Base-by-base conservation (phyloP, 1,140 invertebrate genomes). In the Bombus impatiens region DNA sequence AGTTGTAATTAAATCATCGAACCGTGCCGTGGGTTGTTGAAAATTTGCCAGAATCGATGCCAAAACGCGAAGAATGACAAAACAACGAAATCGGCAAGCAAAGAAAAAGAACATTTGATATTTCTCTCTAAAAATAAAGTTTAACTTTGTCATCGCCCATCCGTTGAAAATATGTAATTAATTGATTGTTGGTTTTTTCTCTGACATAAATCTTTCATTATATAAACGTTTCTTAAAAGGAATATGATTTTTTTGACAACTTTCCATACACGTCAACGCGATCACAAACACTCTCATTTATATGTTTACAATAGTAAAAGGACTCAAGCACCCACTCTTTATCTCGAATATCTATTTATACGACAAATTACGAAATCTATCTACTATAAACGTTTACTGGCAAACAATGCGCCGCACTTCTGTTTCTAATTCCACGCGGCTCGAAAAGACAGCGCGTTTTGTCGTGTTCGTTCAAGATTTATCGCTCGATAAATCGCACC, bases 401-500 rank as follows among this genome's bases (percentile, higher is more conserved):
- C 67, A 37, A 40, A 68, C 67, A 68, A 68, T 68, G 25, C 25
- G 1, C 2, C n/a, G n/a, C 12, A 35, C 13, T 53, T 83, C 28
- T 44, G 53, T 62, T 82, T 74, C 79, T 59, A 81, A 82, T 72
- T 82, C 79, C 79, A 22, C 42, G 37, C 35, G 3, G 12, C 67
- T 8, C 47, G 37, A 44, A 74, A 71, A 57, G 12, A 42, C 53
- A 35, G 8, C 44, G 65, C 47, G 59, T 28, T 13, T 42, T 53
- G 32, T 25, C 25, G 25, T 35, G 37, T 6, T 53, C 47, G 47
- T 53, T 44, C 53, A 28, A 74, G 70, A 82, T 72, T 74, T 82
- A 82, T 82, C 70, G 80, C 9, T 6, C 53, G 42, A 82, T 82
- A 82, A 82, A 82, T 82, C 70, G 79, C 53, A 3, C 32, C 70